These are phyloP conservation scores for Drosophila rhopaloa DNA, from an alignment of 1,140 invertebrate genomes.

Conservation along the genomic window DNA sequence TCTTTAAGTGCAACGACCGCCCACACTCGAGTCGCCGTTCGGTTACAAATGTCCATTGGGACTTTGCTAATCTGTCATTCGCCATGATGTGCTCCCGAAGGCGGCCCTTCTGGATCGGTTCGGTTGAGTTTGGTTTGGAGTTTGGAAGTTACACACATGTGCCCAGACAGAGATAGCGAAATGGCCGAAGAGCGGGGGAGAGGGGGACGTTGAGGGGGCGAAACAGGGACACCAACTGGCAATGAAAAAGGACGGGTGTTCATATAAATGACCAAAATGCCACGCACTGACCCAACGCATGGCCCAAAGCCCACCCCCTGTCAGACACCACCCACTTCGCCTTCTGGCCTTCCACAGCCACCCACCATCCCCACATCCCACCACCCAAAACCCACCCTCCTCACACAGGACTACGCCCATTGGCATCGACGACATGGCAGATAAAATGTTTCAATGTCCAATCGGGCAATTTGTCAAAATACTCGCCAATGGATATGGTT, in stretches of 20 bases:
- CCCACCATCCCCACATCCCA: slow-evolving; percentile 6
- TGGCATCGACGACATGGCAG: slow-evolving; percentile 78
- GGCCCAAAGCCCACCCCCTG: slow-evolving; percentile 29
- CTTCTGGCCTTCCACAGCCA: slow-evolving; percentile 14
- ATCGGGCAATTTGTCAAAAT: slow-evolving; percentile 84
- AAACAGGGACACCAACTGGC: slow-evolving; percentile 59
- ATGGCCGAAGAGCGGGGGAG: background rate
- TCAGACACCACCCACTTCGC: slow-evolving; percentile 18
- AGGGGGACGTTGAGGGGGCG: background rate
- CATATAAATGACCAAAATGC: slow-evolving; percentile 84
- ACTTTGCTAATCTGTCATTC: slow-evolving; percentile 84
- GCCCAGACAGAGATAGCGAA: slow-evolving; percentile 35
- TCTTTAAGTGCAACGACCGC: slow-evolving; percentile 14
- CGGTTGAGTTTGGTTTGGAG: slow-evolving; percentile 43
- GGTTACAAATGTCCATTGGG: slow-evolving; percentile 83
- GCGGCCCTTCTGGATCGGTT: slow-evolving; percentile 65
- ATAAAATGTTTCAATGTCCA: slow-evolving; percentile 84
- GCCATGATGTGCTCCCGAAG: slow-evolving; percentile 79
- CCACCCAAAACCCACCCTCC: slow-evolving; percentile 15
- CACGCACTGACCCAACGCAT: slow-evolving; percentile 79
- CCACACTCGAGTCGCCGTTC: slow-evolving; percentile 52
- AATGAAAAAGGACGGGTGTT: slow-evolving; percentile 81
- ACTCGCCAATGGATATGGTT: slow-evolving; percentile 68
- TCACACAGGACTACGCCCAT: slow-evolving; percentile 25
- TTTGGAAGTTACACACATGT: slow-evolving; percentile 62